phyloP scores from a whole-genome alignment of 2,113 vertebrate species.

The Ramphastos sulfuratus region DNA sequence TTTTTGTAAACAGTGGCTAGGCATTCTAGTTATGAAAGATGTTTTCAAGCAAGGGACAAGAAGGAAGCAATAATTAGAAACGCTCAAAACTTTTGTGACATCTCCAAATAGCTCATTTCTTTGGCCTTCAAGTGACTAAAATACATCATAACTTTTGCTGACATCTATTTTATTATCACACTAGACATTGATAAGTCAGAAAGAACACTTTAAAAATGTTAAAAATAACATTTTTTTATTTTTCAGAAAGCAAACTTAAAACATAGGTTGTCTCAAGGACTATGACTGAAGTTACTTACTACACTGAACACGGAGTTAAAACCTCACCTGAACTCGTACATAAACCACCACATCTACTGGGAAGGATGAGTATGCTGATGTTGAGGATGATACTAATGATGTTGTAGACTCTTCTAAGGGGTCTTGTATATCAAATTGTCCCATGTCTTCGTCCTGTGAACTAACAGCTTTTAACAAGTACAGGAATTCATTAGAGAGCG shows the following conservation, averaged over 20 bases:
- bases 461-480: constrained; percentile 79
- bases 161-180: background rate
- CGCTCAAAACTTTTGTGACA: background rate
- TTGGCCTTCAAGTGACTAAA: background rate
- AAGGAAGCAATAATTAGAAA: background rate
- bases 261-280: background rate
- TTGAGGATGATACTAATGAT: constrained; percentile 93
- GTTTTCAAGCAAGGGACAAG: background rate
- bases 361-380: constrained; percentile 95
- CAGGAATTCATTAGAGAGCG: constrained; percentile 18
- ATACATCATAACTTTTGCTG: background rate
- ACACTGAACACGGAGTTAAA: background rate
- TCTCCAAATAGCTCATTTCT: background rate
- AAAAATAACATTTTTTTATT: too few species aligned
- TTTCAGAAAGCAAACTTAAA: background rate
- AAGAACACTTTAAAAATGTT: background rate
- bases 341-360: constrained; percentile 98
- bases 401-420: constrained; percentile 93
- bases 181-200: background rate
- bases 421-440: constrained; percentile 93
- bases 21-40: background rate
- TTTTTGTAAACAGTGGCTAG: background rate
- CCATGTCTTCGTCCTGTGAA: constrained; percentile 95
- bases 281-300: background rate
- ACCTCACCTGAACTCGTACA: constrained; percentile 93